A percentile compares a stretch with the other conserved stretches of the same genome.
Conservation (phyloP, 2,797 vertebrate species). For the Aplochiton taeniatus region DNA sequence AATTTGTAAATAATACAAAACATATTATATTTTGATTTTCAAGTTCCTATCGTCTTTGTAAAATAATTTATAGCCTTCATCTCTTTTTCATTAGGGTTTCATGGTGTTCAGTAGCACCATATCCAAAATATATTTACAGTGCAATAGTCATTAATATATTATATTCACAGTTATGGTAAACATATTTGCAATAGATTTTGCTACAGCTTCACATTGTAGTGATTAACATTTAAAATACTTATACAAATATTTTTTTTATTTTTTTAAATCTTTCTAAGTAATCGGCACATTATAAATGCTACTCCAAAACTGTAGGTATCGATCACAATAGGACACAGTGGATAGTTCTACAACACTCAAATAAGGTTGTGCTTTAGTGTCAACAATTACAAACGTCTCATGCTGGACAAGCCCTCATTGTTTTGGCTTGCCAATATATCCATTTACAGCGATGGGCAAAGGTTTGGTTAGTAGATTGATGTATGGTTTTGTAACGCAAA, state of each 20-base stretch:
- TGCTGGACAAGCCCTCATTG: conserved; percentile 59
- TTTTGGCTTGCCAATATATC: conserved; percentile 48
- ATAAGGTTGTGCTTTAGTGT: conserved; percentile 75
- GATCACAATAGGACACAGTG: conserved; percentile 65
- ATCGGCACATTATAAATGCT: conserved; percentile 55
- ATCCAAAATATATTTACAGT: conserved; percentile 56
- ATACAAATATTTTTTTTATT: conserved; percentile 30
- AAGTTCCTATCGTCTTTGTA: conserved; percentile 51
- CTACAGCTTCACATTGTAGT: conserved; percentile 39
- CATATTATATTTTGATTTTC: conserved; percentile 51
- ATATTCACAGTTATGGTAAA: conserved; percentile 54
- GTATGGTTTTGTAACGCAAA: conserved; percentile 45
- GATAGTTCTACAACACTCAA: conserved; percentile 62
- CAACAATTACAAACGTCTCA: conserved; percentile 62
- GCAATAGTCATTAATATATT: conserved; percentile 44
- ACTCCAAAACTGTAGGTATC: conserved; percentile 43
- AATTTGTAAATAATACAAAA: conserved; percentile 66
- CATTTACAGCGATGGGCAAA: conserved; percentile 57
- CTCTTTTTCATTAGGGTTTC: conserved; percentile 3
- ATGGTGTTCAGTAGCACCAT: conserved; percentile 58
- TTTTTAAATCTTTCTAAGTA: conserved; percentile 18
- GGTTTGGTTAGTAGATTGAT: conserved; percentile 59
- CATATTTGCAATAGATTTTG: conserved; percentile 39
- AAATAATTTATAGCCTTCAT: conserved; percentile 47
- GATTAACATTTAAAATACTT: conserved; percentile 50